phyloP scores from a whole-genome alignment of 2,113 vertebrate genomes.

The Siniperca chuatsi region DNA sequence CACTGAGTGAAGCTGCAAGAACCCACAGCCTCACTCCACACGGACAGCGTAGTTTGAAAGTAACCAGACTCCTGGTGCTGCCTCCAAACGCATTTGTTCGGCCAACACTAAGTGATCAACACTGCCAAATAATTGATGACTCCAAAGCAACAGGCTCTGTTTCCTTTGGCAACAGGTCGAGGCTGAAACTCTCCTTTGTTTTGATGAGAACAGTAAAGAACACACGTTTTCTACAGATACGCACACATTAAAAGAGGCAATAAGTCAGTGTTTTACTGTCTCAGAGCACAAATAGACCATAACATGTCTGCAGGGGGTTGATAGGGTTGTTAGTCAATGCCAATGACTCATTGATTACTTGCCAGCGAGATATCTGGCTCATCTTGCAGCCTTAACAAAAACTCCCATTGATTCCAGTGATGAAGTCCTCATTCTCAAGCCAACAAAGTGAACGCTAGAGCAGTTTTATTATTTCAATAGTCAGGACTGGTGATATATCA shows the following conservation, averaged over 20 bases:
- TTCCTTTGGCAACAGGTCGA: slow-evolving; percentile 29
- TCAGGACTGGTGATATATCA: slow-evolving; percentile 11
- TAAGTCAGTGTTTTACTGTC: background rate
- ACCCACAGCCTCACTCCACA: background rate
- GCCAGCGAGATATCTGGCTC: slow-evolving; percentile 29
- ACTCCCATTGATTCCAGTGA: slow-evolving; percentile 1
- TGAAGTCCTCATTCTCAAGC: background rate
- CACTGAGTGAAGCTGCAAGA: background rate
- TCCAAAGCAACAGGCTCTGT: slow-evolving; percentile 28
- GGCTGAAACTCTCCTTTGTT: slow-evolving; percentile 4
- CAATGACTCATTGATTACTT: slow-evolving; percentile 26
- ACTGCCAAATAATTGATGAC: slow-evolving; percentile 55
- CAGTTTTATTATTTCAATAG: slow-evolving; percentile 38
- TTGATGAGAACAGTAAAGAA: background rate
- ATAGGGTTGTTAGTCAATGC: slow-evolving; percentile 37
- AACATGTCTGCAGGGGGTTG: slow-evolving; percentile 30
- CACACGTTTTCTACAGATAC: background rate
- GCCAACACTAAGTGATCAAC: slow-evolving; percentile 22
- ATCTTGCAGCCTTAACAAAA: background rate
- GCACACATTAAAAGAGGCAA: background rate
- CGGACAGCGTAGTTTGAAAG: background rate
- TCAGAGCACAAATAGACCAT: slow-evolving; percentile 6
- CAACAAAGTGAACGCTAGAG: background rate
- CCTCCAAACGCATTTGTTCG: slow-evolving; percentile 47
- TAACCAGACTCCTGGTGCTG: slow-evolving; percentile 45